These are phyloP conservation scores for Pararge aegeria DNA, from an alignment of 1,140 invertebrate species.

Conservation along the genomic window DNA sequence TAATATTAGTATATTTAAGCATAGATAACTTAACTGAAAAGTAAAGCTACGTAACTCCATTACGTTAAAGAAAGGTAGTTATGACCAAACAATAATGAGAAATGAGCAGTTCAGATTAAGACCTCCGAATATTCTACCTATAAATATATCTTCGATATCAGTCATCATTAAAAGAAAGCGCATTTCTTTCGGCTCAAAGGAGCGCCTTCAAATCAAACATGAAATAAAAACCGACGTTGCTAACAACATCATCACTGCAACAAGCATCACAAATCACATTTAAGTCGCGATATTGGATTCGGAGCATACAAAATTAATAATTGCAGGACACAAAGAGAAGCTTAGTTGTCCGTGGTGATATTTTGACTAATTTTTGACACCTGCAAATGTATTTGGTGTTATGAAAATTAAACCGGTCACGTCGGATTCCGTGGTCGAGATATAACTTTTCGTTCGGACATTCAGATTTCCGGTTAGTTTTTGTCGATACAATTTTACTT, in stretches of 20 bases:
- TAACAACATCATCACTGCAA: constrained; percentile 69
- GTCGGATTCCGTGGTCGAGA: constrained; percentile 6
- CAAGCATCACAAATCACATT: constrained; percentile 62
- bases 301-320: constrained; percentile 72
- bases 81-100: too few relatives aligned
- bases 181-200: constrained; percentile 46
- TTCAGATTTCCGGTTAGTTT: constrained; percentile 18
- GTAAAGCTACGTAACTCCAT: too few relatives aligned
- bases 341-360: constrained; percentile 41
- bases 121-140: neutral
- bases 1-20: too few relatives aligned
- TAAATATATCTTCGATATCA: constrained; percentile 20
- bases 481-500: constrained; percentile 6
- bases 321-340: constrained; percentile 49
- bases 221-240: constrained; percentile 51
- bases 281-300: constrained; percentile 63
- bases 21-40: too few relatives aligned
- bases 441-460: constrained; percentile 10
- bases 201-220: constrained; percentile 54
- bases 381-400: constrained; percentile 41
- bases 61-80: too few relatives aligned
- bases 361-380: constrained; percentile 53
- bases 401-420: constrained; percentile 22
- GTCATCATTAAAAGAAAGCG: constrained; percentile 37
- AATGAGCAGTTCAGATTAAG: neutral